These are phyloP conservation scores for Buceros bicornis DNA, from an alignment of 2,797 vertebrate genomes.

Conservation along the genomic window DNA sequence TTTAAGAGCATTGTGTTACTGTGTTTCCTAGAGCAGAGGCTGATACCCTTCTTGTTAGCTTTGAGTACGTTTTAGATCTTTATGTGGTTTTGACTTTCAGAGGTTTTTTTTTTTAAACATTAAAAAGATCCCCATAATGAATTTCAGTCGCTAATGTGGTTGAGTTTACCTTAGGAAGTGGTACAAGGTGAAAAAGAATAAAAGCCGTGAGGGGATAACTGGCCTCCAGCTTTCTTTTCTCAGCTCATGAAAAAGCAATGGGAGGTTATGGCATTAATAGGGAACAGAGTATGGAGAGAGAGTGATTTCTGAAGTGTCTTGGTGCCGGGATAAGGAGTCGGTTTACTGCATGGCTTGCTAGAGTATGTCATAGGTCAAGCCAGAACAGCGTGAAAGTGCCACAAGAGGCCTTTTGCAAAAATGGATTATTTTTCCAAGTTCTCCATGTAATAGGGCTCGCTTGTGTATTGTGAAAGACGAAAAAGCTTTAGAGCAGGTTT, in stretches of 20 bases:
- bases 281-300: neutral
- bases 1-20: neutral
- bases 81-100: neutral
- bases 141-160: neutral
- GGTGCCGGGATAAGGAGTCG: neutral
- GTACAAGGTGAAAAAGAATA: neutral
- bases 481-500: neutral
- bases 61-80: neutral
- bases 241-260: neutral
- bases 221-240: neutral
- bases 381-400: neutral
- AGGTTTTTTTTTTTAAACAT: neutral
- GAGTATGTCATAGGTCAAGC: neutral
- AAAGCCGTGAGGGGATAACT: neutral
- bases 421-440: neutral
- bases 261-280: neutral
- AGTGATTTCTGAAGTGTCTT: neutral
- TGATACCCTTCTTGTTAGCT: neutral
- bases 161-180: neutral
- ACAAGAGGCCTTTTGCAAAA: neutral
- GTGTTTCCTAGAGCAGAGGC: neutral
- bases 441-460: neutral
- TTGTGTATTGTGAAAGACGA: neutral
- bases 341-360: fast-evolving
- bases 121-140: neutral